Evolutionary conservation across 2,888 invertebrate species (phyloP).

Genomic region (Syritta pipiens): DNA sequence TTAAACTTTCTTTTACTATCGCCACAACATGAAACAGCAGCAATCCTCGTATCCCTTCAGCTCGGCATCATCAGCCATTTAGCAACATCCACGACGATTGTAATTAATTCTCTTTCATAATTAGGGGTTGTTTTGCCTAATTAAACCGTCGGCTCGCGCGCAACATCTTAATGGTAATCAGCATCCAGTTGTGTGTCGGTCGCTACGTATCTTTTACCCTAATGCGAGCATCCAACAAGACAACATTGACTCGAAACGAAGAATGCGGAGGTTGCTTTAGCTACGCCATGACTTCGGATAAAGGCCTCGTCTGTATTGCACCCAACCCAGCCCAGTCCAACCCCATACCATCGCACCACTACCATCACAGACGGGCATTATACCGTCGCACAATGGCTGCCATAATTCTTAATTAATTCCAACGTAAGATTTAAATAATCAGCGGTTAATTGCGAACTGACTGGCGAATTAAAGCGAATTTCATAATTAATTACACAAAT

Average conservation of each 20-base stretch:
- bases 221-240: not conserved
- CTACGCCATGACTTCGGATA: conserved; percentile 29
- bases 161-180: conserved; percentile 54
- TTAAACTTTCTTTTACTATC: no score
- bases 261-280: conserved; percentile 43
- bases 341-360: not conserved
- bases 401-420: conserved; percentile 65
- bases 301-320: conserved; percentile 23
- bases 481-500: conserved; percentile 67
- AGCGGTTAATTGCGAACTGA: conserved; percentile 65
- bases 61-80: no score
- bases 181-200: conserved; percentile 6
- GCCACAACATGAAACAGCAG: no score
- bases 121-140: conserved; percentile 62
- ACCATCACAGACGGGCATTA: conserved; percentile 9
- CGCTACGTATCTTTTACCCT: conserved; percentile 15
- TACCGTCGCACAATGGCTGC: conserved; percentile 51
- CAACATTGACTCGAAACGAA: not conserved
- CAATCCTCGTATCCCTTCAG: no score
- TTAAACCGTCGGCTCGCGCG: conserved; percentile 53
- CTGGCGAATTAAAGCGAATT: conserved; percentile 65
- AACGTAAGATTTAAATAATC: conserved; percentile 64
- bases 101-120: conserved; percentile 51
- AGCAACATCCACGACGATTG: conserved; percentile 35
- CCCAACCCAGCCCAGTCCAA: no score